Base-by-base conservation (phyloP, 1,140 invertebrate species). In the Uloborus diversus region DNA sequence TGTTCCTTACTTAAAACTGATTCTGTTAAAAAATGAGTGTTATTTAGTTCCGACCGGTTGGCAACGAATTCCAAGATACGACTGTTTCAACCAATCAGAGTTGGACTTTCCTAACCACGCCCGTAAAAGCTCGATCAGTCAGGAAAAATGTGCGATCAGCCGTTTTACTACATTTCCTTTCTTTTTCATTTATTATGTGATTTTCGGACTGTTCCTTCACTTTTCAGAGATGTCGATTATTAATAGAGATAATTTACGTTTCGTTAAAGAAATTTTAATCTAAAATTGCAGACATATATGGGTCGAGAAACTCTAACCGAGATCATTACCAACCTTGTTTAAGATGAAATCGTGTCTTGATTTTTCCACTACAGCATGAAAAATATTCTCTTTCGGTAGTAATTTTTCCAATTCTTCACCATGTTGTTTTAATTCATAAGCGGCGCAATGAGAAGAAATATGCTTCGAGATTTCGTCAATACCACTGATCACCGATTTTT, bases 1-100 rank as follows among this genome's bases (percentile, higher is more conserved):
- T 61, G 56, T 47, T 73, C 69, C 33, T 73, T 73, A 73, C 56
- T 73, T 73, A 73, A 73, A 73, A 73, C 56, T 62, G 57, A 73
- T 73, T 73, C 33, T 27, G 56, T 61, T 73, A 47, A 47, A 69
- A 47, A 73, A 73, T 35, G 56, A 61, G 28, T 73, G 53, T 73
- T 73, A 73, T 73, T 73, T 73, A 73, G 69, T 61, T 73, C 69
- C 69, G 56, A 27, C 56, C 33, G 35, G 33, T 70, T 70, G 49
- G 68, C 30, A 53, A 27, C 56, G 56, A n/a, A 57, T 56, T 56
- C 23, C 37, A 53, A 53, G 49, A 53, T 53, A 49, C 14, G 64
- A 33, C 17, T 53, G 27, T 17, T 30, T 30, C 56, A 51, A 69
- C 66, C 49, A 69, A 69, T 69, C 51, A 69, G 66, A n/a, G 49